These are phyloP conservation scores for Popillia japonica DNA, from an alignment of 1,140 invertebrate genomes.

Conservation along the genomic window DNA sequence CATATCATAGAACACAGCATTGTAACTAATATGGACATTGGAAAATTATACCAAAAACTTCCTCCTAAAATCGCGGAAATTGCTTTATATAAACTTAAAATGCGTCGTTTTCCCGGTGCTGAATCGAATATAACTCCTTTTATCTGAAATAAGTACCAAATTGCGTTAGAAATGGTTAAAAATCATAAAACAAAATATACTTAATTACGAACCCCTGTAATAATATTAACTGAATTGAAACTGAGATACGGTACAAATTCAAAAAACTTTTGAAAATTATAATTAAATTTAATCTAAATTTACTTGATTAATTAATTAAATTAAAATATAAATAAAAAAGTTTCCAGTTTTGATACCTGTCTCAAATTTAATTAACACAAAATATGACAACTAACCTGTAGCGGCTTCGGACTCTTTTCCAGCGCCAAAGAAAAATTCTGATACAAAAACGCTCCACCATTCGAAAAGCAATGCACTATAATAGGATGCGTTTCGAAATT, in stretches of 20 bases:
- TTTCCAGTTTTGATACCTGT: no score
- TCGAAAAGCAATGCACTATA: constrained; percentile 83
- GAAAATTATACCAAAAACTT: constrained; percentile 62
- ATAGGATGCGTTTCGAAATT: constrained; percentile 75
- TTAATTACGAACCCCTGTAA: no score
- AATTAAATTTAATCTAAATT: no score
- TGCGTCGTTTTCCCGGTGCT: constrained; percentile 70
- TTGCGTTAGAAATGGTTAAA: no score
- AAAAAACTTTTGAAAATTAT: no score
- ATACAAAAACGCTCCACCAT: constrained; percentile 77
- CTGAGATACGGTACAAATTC: no score
- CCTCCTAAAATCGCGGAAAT: constrained; percentile 68
- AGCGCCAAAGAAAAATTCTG: constrained; percentile 71
- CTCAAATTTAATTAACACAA: no score
- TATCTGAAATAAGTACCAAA: constrained; percentile 61
- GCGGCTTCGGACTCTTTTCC: constrained; percentile 61
- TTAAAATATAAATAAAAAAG: no score
- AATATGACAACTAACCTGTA: constrained; percentile 58
- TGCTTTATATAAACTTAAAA: constrained; percentile 67
- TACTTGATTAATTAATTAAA: no score
- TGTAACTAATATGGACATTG: constrained; percentile 66
- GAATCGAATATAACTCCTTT: constrained; percentile 81
- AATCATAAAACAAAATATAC: no score
- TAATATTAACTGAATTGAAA: no score
- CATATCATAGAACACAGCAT: constrained; percentile 68